Conservation (phyloP, 2,113 vertebrate species). For the Eupsittula cactorum region DNA sequence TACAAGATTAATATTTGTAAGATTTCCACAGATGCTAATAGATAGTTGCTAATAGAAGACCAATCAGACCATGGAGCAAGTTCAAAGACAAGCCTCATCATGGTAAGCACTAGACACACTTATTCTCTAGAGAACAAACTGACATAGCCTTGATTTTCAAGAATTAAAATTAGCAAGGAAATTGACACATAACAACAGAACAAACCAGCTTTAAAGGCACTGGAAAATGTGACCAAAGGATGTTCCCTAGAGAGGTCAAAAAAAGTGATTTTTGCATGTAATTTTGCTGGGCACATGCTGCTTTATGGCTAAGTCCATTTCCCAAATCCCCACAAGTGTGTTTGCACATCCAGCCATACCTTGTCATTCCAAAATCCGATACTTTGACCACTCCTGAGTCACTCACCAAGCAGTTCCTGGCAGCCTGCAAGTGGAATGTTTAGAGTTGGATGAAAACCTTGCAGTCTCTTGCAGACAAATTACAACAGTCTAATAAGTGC, state of each 20-base stretch:
- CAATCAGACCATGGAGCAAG: neutral
- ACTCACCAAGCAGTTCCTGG: slow-evolving; percentile 93
- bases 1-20: neutral
- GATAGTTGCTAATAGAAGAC: neutral
- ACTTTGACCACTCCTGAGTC: slow-evolving; percentile 89
- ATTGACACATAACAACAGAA: neutral
- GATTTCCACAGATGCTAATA: neutral
- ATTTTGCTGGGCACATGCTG: neutral
- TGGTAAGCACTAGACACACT: neutral
- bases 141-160: neutral
- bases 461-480: neutral
- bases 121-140: neutral
- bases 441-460: neutral
- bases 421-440: slow-evolving; percentile 78
- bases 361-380: slow-evolving; percentile 95
- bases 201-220: neutral
- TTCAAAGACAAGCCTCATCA: neutral
- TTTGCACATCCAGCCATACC: slow-evolving; percentile 72
- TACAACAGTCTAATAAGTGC: neutral
- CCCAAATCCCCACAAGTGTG: neutral
- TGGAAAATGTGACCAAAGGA: neutral
- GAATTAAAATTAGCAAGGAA: neutral
- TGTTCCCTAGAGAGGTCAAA: neutral
- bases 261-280: neutral
- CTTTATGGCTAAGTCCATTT: neutral